phyloP scores from a whole-genome alignment of 2,113 vertebrate species.

The Malurus alboscapulatus region DNA sequence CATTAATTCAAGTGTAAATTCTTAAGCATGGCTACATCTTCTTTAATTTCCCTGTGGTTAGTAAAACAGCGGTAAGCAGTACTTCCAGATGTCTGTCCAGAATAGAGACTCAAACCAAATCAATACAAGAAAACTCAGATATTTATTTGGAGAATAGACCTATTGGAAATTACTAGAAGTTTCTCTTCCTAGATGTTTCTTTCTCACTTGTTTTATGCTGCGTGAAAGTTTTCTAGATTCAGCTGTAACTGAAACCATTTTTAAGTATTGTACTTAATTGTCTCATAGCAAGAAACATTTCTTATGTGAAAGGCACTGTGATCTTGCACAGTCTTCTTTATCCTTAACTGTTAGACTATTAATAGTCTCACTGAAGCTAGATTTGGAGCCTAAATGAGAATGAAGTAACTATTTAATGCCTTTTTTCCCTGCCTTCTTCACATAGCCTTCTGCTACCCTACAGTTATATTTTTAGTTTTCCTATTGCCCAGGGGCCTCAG shows the following conservation, averaged over 20 bases:
- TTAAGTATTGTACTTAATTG: neutral
- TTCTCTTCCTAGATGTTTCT: neutral
- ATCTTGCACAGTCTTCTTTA: neutral
- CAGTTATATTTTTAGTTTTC: neutral
- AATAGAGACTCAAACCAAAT: neutral
- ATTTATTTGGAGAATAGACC: neutral
- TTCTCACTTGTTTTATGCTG: neutral
- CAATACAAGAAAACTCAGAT: neutral
- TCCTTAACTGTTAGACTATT: neutral
- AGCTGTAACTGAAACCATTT: neutral
- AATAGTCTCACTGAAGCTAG: constrained; percentile 2
- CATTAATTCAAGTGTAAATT: neutral
- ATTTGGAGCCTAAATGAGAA: neutral
- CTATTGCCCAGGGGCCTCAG: neutral
- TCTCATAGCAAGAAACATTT: neutral
- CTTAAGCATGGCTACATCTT: neutral
- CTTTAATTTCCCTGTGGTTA: neutral
- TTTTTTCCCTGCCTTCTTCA: neutral
- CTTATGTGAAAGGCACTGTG: neutral
- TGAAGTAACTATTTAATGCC: neutral
- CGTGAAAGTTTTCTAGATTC: neutral
- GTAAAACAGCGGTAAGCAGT: neutral
- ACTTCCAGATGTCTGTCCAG: neutral
- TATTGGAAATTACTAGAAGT: neutral
- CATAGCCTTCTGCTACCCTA: neutral